Conservation (phyloP, 2,797 vertebrate genomes). For the Enteromius anoplus region DNA sequence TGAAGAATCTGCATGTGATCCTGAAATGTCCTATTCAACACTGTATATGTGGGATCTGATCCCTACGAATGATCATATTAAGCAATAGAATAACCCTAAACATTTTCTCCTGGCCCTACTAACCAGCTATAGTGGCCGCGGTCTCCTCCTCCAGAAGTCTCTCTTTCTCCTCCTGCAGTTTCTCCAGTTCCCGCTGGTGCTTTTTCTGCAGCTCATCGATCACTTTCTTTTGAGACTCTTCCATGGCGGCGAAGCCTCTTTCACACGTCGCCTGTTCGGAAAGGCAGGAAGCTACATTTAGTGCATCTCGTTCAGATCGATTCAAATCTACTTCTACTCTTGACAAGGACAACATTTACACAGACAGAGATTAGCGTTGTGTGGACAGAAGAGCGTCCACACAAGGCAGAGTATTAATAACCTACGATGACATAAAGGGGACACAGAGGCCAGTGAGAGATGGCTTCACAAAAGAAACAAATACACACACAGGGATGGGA, state of each 20-base stretch:
- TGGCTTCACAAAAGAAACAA: slow-evolving; percentile 22
- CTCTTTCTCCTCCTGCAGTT: slow-evolving; percentile 83
- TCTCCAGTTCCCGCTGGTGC: slow-evolving; percentile 84
- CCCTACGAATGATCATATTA: neutral
- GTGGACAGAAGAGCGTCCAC: slow-evolving; percentile 36
- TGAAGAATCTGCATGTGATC: neutral
- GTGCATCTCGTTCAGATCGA: slow-evolving; percentile 6
- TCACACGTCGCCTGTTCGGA: slow-evolving; percentile 79
- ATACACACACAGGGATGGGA: neutral
- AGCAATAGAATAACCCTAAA: neutral
- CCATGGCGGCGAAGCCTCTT: slow-evolving; percentile 83
- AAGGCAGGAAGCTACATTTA: slow-evolving; percentile 52
- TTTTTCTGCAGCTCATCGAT: slow-evolving; percentile 83
- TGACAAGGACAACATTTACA: slow-evolving; percentile 32
- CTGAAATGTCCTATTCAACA: neutral
- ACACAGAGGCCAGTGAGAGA: slow-evolving; percentile 51
- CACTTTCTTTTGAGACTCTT: slow-evolving; percentile 84
- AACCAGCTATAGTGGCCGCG: slow-evolving; percentile 82
- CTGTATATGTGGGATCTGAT: neutral
- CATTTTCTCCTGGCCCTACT: neutral
- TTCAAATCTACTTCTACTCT: neutral
- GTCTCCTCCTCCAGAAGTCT: slow-evolving; percentile 81
- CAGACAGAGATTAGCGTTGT: slow-evolving; percentile 29
- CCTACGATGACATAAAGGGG: slow-evolving; percentile 47
- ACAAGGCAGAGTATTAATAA: slow-evolving; percentile 43